Conservation (phyloP, 2,797 vertebrate species). For the Neosilurus mollespiculum region DNA sequence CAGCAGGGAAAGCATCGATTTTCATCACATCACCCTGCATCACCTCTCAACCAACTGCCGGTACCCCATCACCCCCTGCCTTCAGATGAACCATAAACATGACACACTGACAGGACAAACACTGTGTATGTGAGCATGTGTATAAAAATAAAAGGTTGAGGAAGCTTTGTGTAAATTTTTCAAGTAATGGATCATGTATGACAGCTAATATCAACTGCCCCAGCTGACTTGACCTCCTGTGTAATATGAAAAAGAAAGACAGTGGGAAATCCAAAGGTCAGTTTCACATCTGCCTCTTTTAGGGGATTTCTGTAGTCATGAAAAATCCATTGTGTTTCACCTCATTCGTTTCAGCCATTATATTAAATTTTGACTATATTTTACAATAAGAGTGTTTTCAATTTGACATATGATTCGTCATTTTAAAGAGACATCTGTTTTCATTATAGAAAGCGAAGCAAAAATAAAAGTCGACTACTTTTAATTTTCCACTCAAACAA, state of each 20-base stretch:
- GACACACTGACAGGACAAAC: conserved; percentile 51
- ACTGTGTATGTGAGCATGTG: conserved; percentile 25
- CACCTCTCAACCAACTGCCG: conserved; percentile 33
- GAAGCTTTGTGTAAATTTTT: conserved; percentile 9
- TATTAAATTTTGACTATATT: neutral
- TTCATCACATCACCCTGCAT: conserved; percentile 50
- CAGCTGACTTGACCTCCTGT: neutral
- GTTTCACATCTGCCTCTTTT: neutral
- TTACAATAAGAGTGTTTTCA: conserved; percentile 18
- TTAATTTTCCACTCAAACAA: conserved; percentile 7
- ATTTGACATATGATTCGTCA: conserved; percentile 2
- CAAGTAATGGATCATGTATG: conserved; percentile 8
- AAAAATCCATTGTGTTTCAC: conserved; percentile 12
- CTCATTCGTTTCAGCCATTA: conserved; percentile 8
- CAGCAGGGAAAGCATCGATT: conserved; percentile 54
- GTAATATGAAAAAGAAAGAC: neutral
- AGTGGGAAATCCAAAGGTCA: neutral
- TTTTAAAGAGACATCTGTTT: conserved; percentile 14
- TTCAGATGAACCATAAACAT: conserved; percentile 56
- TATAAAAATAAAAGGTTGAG: conserved; percentile 15
- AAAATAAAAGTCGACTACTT: conserved; percentile 13
- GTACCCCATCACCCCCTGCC: conserved; percentile 35
- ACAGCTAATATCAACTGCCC: conserved; percentile 1
- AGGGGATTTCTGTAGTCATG: neutral
- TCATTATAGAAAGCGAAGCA: conserved; percentile 9